Conservation (phyloP, 2,797 vertebrate species). For the Synanceia verrucosa region DNA sequence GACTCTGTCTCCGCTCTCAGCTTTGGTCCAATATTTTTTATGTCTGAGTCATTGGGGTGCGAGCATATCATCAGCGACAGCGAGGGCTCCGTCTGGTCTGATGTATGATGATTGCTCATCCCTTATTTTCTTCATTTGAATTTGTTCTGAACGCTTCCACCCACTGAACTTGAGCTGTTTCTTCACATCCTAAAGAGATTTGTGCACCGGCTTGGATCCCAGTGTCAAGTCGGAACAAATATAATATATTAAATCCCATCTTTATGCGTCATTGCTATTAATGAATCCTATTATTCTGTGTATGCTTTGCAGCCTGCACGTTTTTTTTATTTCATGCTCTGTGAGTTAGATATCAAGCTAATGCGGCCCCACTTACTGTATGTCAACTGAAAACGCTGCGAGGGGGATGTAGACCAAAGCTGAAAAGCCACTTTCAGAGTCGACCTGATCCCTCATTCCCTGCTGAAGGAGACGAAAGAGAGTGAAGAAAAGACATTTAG, state of each 20-base stretch:
- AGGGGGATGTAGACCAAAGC: constrained; percentile 38
- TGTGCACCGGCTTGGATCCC: constrained; percentile 63
- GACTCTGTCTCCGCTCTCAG: constrained; percentile 24
- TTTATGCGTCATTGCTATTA: constrained; percentile 78
- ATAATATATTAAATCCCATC: constrained; percentile 70
- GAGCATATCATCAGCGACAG: constrained; percentile 42
- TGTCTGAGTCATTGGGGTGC: constrained; percentile 71
- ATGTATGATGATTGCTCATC: constrained; percentile 66
- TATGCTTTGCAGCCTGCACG: constrained; percentile 54
- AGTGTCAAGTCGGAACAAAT: constrained; percentile 72
- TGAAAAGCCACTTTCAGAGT: constrained; percentile 44
- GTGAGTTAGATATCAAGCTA: constrained; percentile 46
- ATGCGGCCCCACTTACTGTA: constrained; percentile 66
- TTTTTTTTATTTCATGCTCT: constrained; percentile 73
- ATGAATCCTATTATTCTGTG: constrained; percentile 73
- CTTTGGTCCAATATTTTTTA: constrained; percentile 54
- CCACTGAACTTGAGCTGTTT: constrained; percentile 56
- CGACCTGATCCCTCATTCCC: constrained; percentile 33
- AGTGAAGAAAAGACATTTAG: constrained; percentile 36
- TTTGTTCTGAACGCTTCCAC: constrained; percentile 64
- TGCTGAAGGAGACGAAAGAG: constrained; percentile 29
- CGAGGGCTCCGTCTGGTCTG: constrained; percentile 48
- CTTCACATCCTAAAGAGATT: constrained; percentile 69
- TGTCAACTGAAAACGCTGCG: constrained; percentile 58
- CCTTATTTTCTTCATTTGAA: constrained; percentile 67